Conservation (phyloP, 2,888 invertebrate genomes). For the Diplazon laetatorius region DNA sequence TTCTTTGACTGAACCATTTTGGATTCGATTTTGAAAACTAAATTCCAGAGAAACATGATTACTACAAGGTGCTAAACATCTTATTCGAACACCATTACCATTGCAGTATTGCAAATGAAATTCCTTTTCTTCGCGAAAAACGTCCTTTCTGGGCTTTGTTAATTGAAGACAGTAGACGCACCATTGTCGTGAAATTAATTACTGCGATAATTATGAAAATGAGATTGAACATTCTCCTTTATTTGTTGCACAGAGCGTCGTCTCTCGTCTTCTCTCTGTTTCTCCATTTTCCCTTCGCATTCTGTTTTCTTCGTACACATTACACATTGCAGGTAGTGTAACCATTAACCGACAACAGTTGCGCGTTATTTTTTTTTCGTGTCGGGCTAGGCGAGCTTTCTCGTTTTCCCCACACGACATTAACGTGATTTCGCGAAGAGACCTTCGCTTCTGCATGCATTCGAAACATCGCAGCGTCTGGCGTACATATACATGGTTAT, state of each 20-base stretch:
- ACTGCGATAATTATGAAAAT: slow-evolving; percentile 32
- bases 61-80: neutral
- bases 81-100: neutral
- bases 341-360: slow-evolving; percentile 54
- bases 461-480: neutral
- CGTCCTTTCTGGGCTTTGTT: neutral
- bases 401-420: slow-evolving; percentile 41
- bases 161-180: slow-evolving; percentile 15
- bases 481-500: neutral
- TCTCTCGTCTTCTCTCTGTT: neutral
- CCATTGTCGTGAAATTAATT: slow-evolving; percentile 31
- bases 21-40: too few species aligned
- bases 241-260: neutral
- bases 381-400: slow-evolving; percentile 19
- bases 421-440: slow-evolving; percentile 30
- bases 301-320: neutral
- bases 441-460: neutral
- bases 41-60: neutral
- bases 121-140: too few species aligned
- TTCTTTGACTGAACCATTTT: too few species aligned
- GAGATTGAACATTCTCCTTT: neutral
- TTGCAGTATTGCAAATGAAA: neutral
- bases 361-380: slow-evolving; percentile 38
- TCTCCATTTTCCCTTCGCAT: neutral
- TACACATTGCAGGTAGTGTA: slow-evolving; percentile 15